phyloP scores from a whole-genome alignment of 2,888 invertebrate genomes.

The Tenthredo amoena region DNA sequence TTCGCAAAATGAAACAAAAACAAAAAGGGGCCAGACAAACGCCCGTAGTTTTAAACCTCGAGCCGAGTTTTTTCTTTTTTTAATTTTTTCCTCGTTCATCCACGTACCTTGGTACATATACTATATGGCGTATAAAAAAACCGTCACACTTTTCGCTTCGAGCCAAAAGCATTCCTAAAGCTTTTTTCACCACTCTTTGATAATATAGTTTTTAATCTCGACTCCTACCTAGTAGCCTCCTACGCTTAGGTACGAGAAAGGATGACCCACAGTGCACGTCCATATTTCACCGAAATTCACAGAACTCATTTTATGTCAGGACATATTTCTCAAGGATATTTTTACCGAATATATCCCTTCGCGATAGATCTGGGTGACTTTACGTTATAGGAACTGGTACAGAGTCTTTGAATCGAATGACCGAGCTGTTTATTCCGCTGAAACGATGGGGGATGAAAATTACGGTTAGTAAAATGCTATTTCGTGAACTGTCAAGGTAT shows the following conservation, averaged over 20 bases:
- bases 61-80: not conserved
- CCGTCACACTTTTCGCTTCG: conserved; percentile 22
- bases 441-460: conserved; percentile 15
- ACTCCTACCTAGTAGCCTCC: not conserved
- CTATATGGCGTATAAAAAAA: not conserved
- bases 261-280: not conserved
- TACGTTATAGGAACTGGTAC: not conserved
- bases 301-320: not conserved
- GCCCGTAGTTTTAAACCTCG: conserved; percentile 15
- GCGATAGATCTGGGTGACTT: not conserved
- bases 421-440: not conserved
- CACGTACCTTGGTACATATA: not conserved
- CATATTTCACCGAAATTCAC: not conserved
- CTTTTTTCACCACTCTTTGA: conserved; percentile 44
- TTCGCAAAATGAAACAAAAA: not conserved
- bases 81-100: not conserved
- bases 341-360: not conserved
- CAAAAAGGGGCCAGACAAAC: not conserved
- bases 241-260: not conserved
- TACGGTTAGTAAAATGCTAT: conserved; percentile 33
- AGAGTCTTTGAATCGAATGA: not conserved
- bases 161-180: conserved; percentile 42
- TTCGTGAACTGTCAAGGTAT: conserved; percentile 22
- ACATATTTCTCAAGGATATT: not conserved
- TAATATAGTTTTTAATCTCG: conserved; percentile 48